phyloP scores from a whole-genome alignment of 2,888 invertebrate species.

The Rhagonycha lutea region DNA sequence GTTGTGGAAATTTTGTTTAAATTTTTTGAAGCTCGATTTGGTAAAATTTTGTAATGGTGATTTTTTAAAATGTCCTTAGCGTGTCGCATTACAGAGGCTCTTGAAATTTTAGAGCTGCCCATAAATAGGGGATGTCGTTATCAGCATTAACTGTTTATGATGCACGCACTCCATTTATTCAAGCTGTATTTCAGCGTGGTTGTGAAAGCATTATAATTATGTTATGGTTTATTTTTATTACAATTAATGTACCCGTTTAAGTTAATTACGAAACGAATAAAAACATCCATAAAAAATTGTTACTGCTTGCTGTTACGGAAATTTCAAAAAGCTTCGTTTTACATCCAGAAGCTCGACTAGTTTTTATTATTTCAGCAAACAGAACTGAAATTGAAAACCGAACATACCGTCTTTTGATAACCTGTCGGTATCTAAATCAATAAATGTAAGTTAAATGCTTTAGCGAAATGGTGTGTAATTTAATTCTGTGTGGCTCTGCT shows the following conservation, averaged over 20 bases:
- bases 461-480: neutral
- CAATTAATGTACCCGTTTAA: conserved; percentile 6
- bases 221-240: conserved; percentile 10
- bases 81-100: conserved; percentile 1
- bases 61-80: neutral
- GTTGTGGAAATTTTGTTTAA: neutral
- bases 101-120: conserved; percentile 32
- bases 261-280: neutral
- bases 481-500: neutral
- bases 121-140: conserved; percentile 39
- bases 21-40: neutral
- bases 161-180: conserved; percentile 37
- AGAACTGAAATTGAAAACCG: neutral
- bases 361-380: neutral
- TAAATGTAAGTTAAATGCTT: neutral
- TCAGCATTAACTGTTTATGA: conserved; percentile 37
- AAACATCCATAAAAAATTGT: neutral
- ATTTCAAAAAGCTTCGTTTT: neutral
- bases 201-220: conserved; percentile 13
- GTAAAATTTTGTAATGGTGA: neutral
- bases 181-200: conserved; percentile 34
- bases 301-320: neutral
- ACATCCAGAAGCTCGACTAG: neutral
- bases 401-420: neutral
- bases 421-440: neutral